Evolutionary conservation across 1,140 invertebrate genomes (phyloP).

Genomic region (Saxidomus purpurata): DNA sequence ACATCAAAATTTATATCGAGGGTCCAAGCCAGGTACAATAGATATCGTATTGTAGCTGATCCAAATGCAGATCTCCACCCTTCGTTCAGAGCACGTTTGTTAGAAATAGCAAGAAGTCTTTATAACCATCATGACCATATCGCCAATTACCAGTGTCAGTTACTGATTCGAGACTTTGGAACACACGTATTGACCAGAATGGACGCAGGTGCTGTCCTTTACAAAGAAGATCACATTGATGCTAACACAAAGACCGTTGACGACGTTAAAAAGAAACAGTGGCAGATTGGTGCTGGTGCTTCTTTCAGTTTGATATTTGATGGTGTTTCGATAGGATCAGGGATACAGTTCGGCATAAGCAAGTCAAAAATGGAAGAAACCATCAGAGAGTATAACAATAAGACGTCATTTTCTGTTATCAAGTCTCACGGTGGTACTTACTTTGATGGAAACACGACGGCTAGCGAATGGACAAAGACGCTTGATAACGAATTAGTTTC

Average conservation of each 20-base stretch:
- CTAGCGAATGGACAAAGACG: neutral
- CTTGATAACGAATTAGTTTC: neutral
- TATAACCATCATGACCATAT: neutral
- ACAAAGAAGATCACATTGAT: slow-evolving; percentile 3
- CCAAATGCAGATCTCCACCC: neutral
- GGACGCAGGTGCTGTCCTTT: neutral
- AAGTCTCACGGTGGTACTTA: neutral
- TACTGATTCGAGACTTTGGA: slow-evolving; percentile 12
- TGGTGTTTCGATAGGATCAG: neutral
- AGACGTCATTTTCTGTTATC: neutral
- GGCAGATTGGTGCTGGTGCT: neutral
- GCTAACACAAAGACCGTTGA: neutral
- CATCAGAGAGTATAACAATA: neutral
- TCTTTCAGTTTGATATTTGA: neutral
- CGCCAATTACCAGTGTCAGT: neutral
- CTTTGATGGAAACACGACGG: neutral
- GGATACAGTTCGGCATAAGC: neutral
- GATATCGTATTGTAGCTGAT: neutral
- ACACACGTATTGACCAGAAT: neutral
- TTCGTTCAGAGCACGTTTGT: neutral
- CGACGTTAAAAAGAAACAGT: neutral
- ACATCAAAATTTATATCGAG: neutral
- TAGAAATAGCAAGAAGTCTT: neutral
- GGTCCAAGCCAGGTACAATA: neutral
- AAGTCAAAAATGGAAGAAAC: neutral